Percentiles rank a stretch among this genome's conserved stretches.
Conservation (phyloP, 2,797 vertebrate genomes). For the Ciconia nigra region DNA sequence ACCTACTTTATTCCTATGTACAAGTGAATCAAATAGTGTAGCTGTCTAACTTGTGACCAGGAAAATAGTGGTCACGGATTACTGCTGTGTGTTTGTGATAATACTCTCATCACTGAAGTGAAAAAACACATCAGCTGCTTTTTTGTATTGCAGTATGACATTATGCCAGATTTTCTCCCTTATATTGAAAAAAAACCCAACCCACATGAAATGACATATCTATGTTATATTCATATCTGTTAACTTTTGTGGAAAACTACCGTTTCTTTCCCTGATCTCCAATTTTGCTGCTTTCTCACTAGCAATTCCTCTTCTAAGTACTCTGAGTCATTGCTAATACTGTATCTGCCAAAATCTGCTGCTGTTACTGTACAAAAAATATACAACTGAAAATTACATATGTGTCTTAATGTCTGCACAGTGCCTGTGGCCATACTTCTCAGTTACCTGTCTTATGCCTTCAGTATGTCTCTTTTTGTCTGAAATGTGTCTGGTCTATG, state of each 20-base stretch:
- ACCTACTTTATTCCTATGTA: not conserved
- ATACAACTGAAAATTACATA: not conserved
- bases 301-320: not conserved
- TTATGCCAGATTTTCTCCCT: not conserved
- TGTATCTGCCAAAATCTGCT: not conserved
- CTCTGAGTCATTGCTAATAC: not conserved
- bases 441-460: not conserved
- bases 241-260: not conserved
- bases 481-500: not conserved
- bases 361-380: not conserved
- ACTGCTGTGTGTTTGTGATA: not conserved
- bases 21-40: not conserved
- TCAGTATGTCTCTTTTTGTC: not conserved
- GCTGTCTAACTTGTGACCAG: not conserved
- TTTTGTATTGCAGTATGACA: not conserved
- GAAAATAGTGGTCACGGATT: not conserved
- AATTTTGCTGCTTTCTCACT: not conserved
- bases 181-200: not conserved
- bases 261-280: not conserved
- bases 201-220: not conserved
- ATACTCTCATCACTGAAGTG: fast-evolving
- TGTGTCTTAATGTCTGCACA: not conserved
- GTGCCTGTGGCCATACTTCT: not conserved
- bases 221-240: not conserved
- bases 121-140: not conserved